Evolutionary conservation across 2,797 vertebrate genomes (phyloP), one percentile per base, ranked within the genome.

Genomic region (Naso thynnoides): DNA sequence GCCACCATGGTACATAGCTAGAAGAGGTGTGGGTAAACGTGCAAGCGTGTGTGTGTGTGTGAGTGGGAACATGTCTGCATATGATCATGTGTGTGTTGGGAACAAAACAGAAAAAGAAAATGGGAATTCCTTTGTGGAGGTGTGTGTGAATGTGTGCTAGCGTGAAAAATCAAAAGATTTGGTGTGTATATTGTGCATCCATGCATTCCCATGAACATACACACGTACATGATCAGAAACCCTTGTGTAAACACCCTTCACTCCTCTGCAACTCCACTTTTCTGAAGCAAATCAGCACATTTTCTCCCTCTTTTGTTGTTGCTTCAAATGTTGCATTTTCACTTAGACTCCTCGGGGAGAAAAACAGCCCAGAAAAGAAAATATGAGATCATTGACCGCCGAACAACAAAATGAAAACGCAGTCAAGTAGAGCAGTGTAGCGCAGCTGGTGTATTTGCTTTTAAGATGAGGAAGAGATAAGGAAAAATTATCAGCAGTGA

Each of bases 1-100:
- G 85, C 88, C 85, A 88, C 81, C 50, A 42, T 76, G 86, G 81
- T 83, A 88, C 76, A 90, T 59, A 79, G 78, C 83, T 70, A 45
- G 74, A 73, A 73, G 83, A 76, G 52, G 77, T n/a, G 62, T 65
- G 67, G 0, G 16, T 70, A 27, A 57, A 10, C 62, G 31, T 58
- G 69, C 62, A 54, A 63, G 63, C 52, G 29, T 53, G 44, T 19
- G 59, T 48, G 26, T 31, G 33, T 52, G 60, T 14, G 57, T 42
- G 49, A 48, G 31, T 23, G 33, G 29, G 58, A 49, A 54, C 16
- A 8, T 65, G 77, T 76, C 79, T 88, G 73, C 76, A 84, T 81
- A 79, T 71, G 33, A 84, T 73, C 11, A 29, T 69, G 64, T 82
- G 74, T 83, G 81, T 76, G n/a, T 78, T 5, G 19, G 44, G 50